Base-by-base conservation (phyloP, 2,113 vertebrate genomes). In the Phoxinus phoxinus region DNA sequence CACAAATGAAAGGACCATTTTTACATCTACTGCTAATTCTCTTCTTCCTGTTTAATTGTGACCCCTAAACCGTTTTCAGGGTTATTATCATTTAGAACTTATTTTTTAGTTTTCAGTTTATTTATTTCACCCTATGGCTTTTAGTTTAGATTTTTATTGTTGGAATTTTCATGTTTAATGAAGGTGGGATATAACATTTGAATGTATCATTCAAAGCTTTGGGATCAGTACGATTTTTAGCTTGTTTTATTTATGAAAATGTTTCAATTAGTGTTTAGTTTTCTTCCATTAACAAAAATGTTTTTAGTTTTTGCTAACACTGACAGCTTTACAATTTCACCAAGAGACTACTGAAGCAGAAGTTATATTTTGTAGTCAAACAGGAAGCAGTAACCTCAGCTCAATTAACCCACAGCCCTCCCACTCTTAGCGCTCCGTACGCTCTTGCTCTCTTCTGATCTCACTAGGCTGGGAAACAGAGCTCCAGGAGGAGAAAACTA, bases 291-390 rank as follows among this genome's bases (percentile, higher is more conserved):
- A 30, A 8, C 6, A 51, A 69, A 71, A 23, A 41, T 2, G 19
- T 23, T 37, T 71, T 2, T 37, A 23, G 35, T 35, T 69, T 69
- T 69, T 41, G 67, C 37, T 23, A 19, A 41, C 10, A 41, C 21
- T 23, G 9, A 80, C 44, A 21, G 63, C 73, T 78, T 74, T 25
- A 84, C 59, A 30, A 76, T 63, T 61, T 23, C 1, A 75, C 21
- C 46, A 13, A 83, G 67, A 69, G 80, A 84, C 56, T 23, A 58
- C 51, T 48, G 75, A 80, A 84, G 51, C 71, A 77, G 84, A 84
- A 76, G 82, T 79, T 72, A 74, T 79, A 86, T 86, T 86, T 63
- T 86, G 76, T 58, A 88, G 75, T 71, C 58, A 75, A 85, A 84
- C 87, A 74, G 82, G 81, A 86, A 86, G 82, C 71, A 88, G 77